Evolutionary conservation across 2,797 vertebrate species (phyloP), one percentile per base, ranked within the genome.

Genomic region (Silurus aristotelis): DNA sequence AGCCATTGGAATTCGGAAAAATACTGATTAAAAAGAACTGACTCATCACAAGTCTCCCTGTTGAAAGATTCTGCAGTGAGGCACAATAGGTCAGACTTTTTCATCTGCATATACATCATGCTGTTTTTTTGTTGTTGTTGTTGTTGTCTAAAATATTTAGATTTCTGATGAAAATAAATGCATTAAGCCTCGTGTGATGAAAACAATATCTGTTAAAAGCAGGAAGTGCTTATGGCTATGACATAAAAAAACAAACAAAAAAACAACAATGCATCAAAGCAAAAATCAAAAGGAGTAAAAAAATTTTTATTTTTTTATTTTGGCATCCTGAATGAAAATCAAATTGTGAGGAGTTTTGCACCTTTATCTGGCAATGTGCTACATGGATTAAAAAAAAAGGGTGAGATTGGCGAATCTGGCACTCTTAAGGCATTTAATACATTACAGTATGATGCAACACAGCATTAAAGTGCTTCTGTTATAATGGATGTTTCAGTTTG

Each of bases 401-500:
- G 15, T 2, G 25, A 25, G 61, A 64, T 25, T 46, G 25, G 38
- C 14, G 22, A 64, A 66, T 80, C 43, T 17, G 20, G 20, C 58
- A 63, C 55, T 46, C 13, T 64, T 64, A 22, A 61, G 75, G 27
- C 75, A 60, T 31, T 43, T 58, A 61, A 52, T 78, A 20, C n/a
- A 58, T 43, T 43, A 38, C 48, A 68, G n/a, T 80, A 14, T 80
- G 75, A 43, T 61, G 56, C 83, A 79, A 22, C 8, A 1, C n/a
- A 72, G 58, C 8, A 20, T 82, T n/a, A 48, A 77, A 80, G 52
- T 82, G n/a, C 10, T 81, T 56, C 70, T 67, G 27, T 64, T 38
- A 27, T 82, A 25, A 64, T 43, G 7, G 9, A 46, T 20, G 63
- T 80, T 67, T 46, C 25, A 48, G 60, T 71, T 25, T 27, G 20